Conservation (phyloP, 2,888 invertebrate species). For the Cybosia mesomella region DNA sequence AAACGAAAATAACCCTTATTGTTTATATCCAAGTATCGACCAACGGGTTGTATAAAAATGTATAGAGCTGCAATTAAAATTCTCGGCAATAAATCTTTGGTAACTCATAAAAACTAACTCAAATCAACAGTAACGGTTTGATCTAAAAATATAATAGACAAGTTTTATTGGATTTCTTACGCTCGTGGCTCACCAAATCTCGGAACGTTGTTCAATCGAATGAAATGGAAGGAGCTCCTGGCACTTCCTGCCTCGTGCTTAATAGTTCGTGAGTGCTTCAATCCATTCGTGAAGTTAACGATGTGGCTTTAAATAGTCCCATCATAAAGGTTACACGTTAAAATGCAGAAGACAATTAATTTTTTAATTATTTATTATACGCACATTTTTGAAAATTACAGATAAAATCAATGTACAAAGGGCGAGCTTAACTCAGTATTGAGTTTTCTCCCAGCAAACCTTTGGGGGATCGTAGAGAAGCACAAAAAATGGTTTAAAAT, state of each 20-base stretch:
- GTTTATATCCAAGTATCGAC: constrained; percentile 3
- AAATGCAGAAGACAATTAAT: neutral
- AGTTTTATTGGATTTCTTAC: constrained; percentile 41
- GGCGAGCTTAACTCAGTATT: too few relatives aligned
- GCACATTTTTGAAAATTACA: too few relatives aligned
- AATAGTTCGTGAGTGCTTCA: constrained; percentile 40
- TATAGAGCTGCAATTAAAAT: constrained; percentile 32
- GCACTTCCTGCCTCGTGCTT: constrained; percentile 22
- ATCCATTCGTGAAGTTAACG: constrained; percentile 31
- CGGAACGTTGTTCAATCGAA: constrained; percentile 39
- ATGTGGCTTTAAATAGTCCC: constrained; percentile 17
- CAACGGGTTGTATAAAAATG: constrained; percentile 14
- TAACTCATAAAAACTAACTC: constrained; percentile 36
- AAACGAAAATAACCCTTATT: neutral
- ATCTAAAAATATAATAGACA: constrained; percentile 45
- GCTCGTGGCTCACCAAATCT: constrained; percentile 30
- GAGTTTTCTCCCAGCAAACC: too few relatives aligned
- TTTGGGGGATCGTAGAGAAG: too few relatives aligned
- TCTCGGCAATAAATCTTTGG: constrained; percentile 30
- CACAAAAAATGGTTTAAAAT: too few relatives aligned
- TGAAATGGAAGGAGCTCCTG: constrained; percentile 51
- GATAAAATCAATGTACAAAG: too few relatives aligned
- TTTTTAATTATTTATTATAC: too few relatives aligned
- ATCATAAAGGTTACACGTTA: neutral
- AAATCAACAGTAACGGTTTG: constrained; percentile 41